Evolutionary conservation across 2,797 vertebrate species (phyloP), one percentile per base, ranked within the genome.

Genomic region (Sebastes baramenuke): DNA sequence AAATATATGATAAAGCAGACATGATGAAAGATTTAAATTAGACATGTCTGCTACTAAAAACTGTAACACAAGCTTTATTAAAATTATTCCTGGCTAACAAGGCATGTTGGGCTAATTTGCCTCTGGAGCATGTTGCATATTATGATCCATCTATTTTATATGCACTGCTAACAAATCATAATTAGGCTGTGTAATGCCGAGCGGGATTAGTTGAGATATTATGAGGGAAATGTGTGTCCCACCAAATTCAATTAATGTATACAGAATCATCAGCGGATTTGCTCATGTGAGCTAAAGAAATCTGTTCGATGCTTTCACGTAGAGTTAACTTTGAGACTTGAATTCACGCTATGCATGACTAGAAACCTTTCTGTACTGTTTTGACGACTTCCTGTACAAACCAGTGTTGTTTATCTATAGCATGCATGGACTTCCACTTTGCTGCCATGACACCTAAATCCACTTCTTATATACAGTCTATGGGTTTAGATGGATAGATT

Each of bases 91-190:
- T 32, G 56, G 62, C 29, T 73, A 74, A 77, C 73, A 54, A 69
- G 62, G 30, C 16, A 65, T 22, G 52, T 32, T 59, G 29, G 30
- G 27, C 59, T 61, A 59, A 91, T 74, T 65, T 69, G 58, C 67
- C 82, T 76, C 36, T 18, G 56, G 62, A 76, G 59, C 38, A 77
- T 60, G n/a, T 22, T 77, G 30, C 34, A 60, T 54, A 82, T 80
- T 83, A 75, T 36, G 5, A 84, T 74, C 34, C 46, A 59, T 87
- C 69, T 56, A 79, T 67, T 77, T 67, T 59, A 54, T 56, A 58
- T 64, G 49, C 46, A 73, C 64, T 59, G 54, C 66, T 56, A 32
- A 42, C 56, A 67, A 83, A 77, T 78, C 71, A 82, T 80, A 73
- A 79, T 36, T 58, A 71, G n/a, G 30, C 71, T 55, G 74, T 72